Evolutionary conservation across 2,888 invertebrate species (phyloP), one percentile per base, ranked within the genome.

Genomic region (Drosophila diplacantha): DNA sequence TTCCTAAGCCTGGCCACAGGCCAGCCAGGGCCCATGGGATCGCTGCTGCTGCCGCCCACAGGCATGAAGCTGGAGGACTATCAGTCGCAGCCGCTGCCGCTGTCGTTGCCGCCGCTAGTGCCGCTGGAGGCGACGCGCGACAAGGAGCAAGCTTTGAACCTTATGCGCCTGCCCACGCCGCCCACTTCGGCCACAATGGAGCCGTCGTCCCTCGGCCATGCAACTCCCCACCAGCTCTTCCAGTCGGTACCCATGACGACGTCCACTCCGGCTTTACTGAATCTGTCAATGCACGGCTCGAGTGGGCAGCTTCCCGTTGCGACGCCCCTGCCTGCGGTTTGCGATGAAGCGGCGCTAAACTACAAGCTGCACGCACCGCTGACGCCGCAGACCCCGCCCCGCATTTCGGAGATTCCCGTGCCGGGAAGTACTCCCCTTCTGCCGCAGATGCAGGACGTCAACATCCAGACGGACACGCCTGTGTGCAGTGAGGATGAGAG

Each of bases 381-480:
- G 12, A 75, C 81, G 26, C 83, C 86, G n/a, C 84, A 83, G 34
- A 85, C 86, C 5, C 86, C 85, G 0, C 85, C 69, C 2, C 72
- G 68, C 18, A 67, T 85, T 37, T 69, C 76, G 12, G 79, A 80
- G 35, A 69, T 58, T 64, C 38, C 67, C 14, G 57, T 50, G 35
- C 38, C 24, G 12, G 34, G 34, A 34, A 20, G 49, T 8, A 56
- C 31, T 9, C 49, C 43, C 11, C 55, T 52, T 11, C 47, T 77
- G 59, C 89, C 91, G 2, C 91, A 92, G 65, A 94, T 93, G n/a
- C 94, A 92, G 85, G 95, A 95, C 81, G 95, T 95, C 0, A 94
- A 94, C 52, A 95, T 95, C 84, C 95, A 95, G 88, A 95, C 95
- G 0, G 95, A 95, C 80, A 92, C 93, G 20, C 92, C 93, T 0